These are phyloP conservation scores for Cebidichthys violaceus DNA, from an alignment of 2,113 vertebrate genomes.

Conservation along the genomic window DNA sequence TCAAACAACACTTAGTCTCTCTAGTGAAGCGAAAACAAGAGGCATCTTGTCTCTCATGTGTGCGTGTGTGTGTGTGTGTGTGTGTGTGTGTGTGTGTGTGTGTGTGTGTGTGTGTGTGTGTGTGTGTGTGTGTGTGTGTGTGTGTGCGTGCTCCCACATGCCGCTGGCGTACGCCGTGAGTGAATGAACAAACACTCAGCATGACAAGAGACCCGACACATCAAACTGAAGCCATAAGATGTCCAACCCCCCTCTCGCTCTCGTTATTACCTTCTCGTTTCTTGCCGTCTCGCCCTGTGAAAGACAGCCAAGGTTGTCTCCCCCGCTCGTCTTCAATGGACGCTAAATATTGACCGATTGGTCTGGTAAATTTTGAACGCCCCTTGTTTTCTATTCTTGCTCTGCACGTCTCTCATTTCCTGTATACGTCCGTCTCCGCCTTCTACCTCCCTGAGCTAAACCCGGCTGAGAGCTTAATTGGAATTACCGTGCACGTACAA, in stretches of 20 bases:
- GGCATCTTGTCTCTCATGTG: conserved; percentile 31
- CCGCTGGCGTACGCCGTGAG: conserved; percentile 27
- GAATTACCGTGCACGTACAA: conserved; percentile 76
- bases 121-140: neutral
- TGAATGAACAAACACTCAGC: conserved; percentile 68
- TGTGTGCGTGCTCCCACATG: neutral
- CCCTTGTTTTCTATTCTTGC: conserved; percentile 43
- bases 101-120: neutral
- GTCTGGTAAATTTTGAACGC: conserved; percentile 61
- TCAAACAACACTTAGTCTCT: conserved; percentile 56
- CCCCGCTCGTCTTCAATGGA: conserved; percentile 35
- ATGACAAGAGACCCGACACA: conserved; percentile 66
- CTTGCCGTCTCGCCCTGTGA: conserved; percentile 21
- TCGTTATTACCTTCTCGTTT: conserved; percentile 54
- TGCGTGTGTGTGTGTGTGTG: neutral
- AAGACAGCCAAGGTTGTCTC: conserved; percentile 42
- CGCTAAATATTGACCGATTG: conserved; percentile 65
- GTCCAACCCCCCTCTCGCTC: conserved; percentile 35
- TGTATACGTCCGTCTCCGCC: conserved; percentile 30
- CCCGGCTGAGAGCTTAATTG: conserved; percentile 74
- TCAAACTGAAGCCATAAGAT: conserved; percentile 56
- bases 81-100: neutral
- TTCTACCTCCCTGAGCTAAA: conserved; percentile 43
- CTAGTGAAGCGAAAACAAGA: conserved; percentile 56
- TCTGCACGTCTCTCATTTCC: conserved; percentile 54